Percentiles rank a stretch among this genome's conserved stretches.
These are phyloP conservation scores for Cydia amplana DNA, from an alignment of 1,140 invertebrate genomes.

Conservation along the genomic window DNA sequence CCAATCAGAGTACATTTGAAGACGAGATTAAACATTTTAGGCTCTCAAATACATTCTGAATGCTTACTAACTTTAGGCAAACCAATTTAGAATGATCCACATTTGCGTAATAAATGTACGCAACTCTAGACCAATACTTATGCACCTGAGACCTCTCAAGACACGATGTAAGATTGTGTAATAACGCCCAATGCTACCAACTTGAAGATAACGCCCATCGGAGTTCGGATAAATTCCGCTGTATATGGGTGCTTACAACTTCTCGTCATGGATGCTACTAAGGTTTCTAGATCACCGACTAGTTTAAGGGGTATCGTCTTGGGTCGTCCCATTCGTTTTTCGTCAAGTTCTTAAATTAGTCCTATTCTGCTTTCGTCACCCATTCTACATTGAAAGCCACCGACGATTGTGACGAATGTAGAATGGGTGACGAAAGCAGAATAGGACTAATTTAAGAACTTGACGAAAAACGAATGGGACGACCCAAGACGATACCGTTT, in stretches of 20 bases:
- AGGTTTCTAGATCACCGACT: background rate
- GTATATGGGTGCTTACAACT: slow-evolving; percentile 24
- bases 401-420: too few species aligned
- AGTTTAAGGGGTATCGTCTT: too few species aligned
- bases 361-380: too few species aligned
- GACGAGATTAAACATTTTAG: slow-evolving; percentile 29
- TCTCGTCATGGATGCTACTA: slow-evolving; percentile 20
- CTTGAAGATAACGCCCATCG: slow-evolving; percentile 16
- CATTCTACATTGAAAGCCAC: too few species aligned
- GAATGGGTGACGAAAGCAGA: too few species aligned
- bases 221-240: slow-evolving; percentile 8
- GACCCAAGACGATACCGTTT: too few species aligned
- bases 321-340: too few species aligned
- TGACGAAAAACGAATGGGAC: too few species aligned
- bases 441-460: too few species aligned
- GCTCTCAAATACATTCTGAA: background rate
- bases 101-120: too few species aligned
- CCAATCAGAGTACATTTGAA: slow-evolving; percentile 22
- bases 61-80: background rate
- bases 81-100: background rate
- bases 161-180: background rate
- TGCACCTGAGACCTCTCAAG: background rate
- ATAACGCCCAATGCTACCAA: slow-evolving; percentile 13
- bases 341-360: too few species aligned
- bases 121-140: background rate